Evolutionary conservation across 2,888 invertebrate species (phyloP).

Genomic region (Chironomus riparius): DNA sequence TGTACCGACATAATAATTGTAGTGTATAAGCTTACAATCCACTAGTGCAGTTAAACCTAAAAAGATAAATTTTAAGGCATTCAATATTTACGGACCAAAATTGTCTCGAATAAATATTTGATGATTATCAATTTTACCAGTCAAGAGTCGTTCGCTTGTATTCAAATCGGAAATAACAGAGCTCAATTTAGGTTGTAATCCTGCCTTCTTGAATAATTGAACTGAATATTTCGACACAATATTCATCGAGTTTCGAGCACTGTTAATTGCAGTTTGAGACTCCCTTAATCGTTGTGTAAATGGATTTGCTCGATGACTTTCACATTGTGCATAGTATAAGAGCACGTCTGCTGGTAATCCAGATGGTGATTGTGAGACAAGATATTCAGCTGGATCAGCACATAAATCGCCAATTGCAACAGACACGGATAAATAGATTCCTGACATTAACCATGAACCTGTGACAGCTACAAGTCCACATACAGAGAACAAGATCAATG

Average conservation of each 20-base stretch:
- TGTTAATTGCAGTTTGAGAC: conserved; percentile 58
- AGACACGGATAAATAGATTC: conserved; percentile 73
- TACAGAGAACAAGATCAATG: conserved; percentile 81
- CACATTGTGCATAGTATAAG: conserved; percentile 75
- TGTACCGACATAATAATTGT: conserved; percentile 71
- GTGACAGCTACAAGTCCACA: conserved; percentile 78
- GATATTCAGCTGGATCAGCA: conserved; percentile 72
- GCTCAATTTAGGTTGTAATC: conserved; percentile 62
- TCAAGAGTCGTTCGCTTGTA: conserved; percentile 62
- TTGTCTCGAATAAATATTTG: neutral
- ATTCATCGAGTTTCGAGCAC: conserved; percentile 43
- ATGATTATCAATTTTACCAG: conserved; percentile 35
- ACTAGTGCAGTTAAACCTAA: conserved; percentile 55
- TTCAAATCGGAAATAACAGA: conserved; percentile 70
- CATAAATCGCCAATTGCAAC: conserved; percentile 82
- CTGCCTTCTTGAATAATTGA: conserved; percentile 44
- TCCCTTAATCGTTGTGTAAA: conserved; percentile 74
- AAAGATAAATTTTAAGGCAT: neutral
- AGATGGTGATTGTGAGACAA: conserved; percentile 55
- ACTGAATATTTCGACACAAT: conserved; percentile 42
- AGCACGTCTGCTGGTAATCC: conserved; percentile 52
- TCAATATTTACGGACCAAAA: conserved; percentile 32
- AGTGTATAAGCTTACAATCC: conserved; percentile 75
- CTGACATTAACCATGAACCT: conserved; percentile 80
- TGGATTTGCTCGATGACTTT: conserved; percentile 66